A percentile compares a stretch with the other conserved stretches of the same genome.
These are phyloP conservation scores for Hylia prasina DNA, from an alignment of 2,113 vertebrate genomes.

Conservation along the genomic window DNA sequence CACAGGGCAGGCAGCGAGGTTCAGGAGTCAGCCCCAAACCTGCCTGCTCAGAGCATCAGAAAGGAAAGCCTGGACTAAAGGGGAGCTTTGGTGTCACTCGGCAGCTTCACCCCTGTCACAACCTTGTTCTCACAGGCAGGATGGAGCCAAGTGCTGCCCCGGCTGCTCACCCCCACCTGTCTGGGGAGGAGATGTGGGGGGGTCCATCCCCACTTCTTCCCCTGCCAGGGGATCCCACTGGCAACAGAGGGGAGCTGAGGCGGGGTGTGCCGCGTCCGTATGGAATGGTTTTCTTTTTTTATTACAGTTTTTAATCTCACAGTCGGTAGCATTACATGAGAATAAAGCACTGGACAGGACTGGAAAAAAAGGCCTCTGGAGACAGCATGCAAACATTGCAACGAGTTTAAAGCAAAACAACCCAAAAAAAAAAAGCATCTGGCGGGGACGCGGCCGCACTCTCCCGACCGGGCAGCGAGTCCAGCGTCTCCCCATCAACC, in stretches of 20 bases:
- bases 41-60: accelerated
- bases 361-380: slow-evolving; percentile 84
- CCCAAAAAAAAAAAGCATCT: slow-evolving; percentile 30
- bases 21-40: neutral
- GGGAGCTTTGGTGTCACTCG: accelerated
- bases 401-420: slow-evolving; percentile 76
- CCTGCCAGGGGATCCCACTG: no score
- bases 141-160: neutral
- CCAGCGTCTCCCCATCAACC: slow-evolving; percentile 29
- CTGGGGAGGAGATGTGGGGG: accelerated
- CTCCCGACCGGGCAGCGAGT: neutral
- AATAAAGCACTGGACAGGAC: slow-evolving; percentile 91
- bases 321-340: slow-evolving; percentile 83
- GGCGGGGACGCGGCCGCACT: slow-evolving; percentile 57
- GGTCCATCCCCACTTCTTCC: accelerated
- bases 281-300: slow-evolving; percentile 84
- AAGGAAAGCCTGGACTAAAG: neutral
- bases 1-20: neutral
- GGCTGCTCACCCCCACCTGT: neutral
- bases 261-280: slow-evolving; percentile 56
- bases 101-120: neutral
- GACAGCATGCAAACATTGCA: slow-evolving; percentile 86
- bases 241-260: neutral
- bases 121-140: accelerated
- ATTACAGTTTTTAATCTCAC: slow-evolving; percentile 87